A percentile compares a stretch with the other conserved stretches of the same genome.
phyloP scores from a whole-genome alignment of 2,113 vertebrate species.

The Ivindomyrus marchei region DNA sequence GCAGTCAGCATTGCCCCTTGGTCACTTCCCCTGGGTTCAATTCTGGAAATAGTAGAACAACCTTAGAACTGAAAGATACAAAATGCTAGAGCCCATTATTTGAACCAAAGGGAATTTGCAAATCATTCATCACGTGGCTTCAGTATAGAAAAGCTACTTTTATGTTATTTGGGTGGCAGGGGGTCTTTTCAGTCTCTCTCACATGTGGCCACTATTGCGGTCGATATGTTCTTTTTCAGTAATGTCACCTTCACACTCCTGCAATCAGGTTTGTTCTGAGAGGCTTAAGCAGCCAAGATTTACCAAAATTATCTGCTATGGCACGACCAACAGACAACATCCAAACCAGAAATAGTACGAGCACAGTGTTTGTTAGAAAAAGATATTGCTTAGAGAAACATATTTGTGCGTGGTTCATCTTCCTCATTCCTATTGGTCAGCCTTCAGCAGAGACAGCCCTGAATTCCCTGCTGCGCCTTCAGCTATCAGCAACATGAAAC shows the following conservation, averaged over 20 bases:
- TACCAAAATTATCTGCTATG: not conserved
- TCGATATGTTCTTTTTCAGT: not conserved
- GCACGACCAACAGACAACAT: not conserved
- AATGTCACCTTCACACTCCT: not conserved
- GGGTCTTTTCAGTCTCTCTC: not conserved
- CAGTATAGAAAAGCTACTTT: not conserved
- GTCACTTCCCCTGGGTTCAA: not conserved
- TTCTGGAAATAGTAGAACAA: not conserved
- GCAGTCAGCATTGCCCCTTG: not conserved
- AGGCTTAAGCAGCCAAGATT: not conserved
- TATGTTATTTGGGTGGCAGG: not conserved
- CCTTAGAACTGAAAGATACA: not conserved
- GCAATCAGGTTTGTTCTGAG: not conserved
- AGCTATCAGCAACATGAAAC: not conserved
- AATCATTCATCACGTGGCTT: not conserved
- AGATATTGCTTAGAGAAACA: not conserved
- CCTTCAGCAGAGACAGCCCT: not conserved
- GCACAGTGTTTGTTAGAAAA: not conserved
- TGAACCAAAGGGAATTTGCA: not conserved
- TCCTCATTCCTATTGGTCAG: not conserved
- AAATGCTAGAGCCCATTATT: not conserved
- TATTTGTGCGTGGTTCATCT: not conserved
- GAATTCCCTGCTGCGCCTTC: too few relatives aligned
- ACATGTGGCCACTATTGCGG: not conserved
- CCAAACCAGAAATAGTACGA: not conserved